Evolutionary conservation across 1,140 invertebrate genomes (phyloP).

Genomic region (Drosophila sproati): DNA sequence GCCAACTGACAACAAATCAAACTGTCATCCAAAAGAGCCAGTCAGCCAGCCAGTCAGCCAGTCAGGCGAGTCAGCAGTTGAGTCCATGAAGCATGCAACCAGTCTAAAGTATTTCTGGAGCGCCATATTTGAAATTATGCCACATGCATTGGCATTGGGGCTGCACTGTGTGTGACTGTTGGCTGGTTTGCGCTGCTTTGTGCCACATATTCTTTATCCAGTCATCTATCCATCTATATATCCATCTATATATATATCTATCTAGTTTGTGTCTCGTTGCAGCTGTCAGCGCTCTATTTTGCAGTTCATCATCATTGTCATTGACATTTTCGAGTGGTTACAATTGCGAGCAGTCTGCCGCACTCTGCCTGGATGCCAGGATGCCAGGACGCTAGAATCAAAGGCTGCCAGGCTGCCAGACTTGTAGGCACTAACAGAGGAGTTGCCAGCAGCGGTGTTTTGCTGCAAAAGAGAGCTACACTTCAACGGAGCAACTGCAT

Average conservation of each 20-base stretch:
- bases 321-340: constrained; percentile 81
- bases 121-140: constrained; percentile 82
- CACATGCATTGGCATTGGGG: constrained; percentile 56
- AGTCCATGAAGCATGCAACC: constrained; percentile 68
- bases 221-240: constrained; percentile 40
- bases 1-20: constrained; percentile 82
- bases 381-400: background rate
- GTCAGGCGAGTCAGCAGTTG: constrained; percentile 48
- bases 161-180: constrained; percentile 14
- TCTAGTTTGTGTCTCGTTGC: constrained; percentile 72
- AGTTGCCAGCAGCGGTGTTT: background rate
- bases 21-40: constrained; percentile 65
- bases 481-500: constrained; percentile 52
- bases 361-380: constrained; percentile 3
- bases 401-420: background rate
- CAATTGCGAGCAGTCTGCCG: constrained; percentile 65
- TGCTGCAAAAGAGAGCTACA: background rate
- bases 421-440: constrained; percentile 14
- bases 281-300: constrained; percentile 81
- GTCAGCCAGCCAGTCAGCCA: constrained; percentile 9
- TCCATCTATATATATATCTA: constrained; percentile 54
- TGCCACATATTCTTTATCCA: constrained; percentile 51
- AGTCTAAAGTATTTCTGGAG: constrained; percentile 75
- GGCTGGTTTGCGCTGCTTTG: constrained; percentile 29
- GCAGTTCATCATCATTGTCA: constrained; percentile 83